Evolutionary conservation across 2,797 vertebrate species (phyloP), one percentile per base, ranked within the genome.

Genomic region (Arnoldichthys spilopterus): DNA sequence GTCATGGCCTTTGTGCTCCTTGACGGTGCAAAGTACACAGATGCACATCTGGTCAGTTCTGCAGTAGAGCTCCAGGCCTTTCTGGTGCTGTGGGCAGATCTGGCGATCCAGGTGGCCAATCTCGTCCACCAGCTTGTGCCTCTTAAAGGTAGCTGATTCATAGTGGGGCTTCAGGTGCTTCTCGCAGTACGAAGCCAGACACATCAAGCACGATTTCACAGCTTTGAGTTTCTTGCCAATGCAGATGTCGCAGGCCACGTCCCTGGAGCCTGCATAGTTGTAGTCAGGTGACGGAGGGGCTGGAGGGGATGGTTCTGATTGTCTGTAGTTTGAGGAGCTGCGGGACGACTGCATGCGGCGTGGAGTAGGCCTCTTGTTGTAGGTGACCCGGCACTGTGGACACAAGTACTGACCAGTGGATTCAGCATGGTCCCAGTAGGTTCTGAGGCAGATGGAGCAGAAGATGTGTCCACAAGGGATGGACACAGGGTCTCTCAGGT

Each of bases 31-130:
- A 80, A 99, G 94, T 86, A 98, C 97, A 64, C 98, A 99, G 94
- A 99, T 98, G 82, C 98, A 99, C 93, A 96, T 96, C 92, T 99
- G 96, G 85, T 99, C 98, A 0, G 96, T 97, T 88, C 96, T 95
- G 76, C 98, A 99, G 92, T 97, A 99, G 75, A 99, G 95, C 93
- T 99, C 97, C 95, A 98, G 95, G 45, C 96, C 97, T 91, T 98
- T 98, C 89, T 98, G 96, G 0, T 99, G 98, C 92, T 98, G 93
- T 0, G 95, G 96, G 72, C 98, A 99, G 91, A 98, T 98, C 86
- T 98, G 95, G 67, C 96, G 92, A 85, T 99, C 97, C 84, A 99
- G 95, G 89, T 99, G 96, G 72, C 95, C 94, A 62, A 98, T 97
- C 86, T 97, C 97, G 37, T 98, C 96, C 49, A 99, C 95, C 79